Evolutionary conservation across 1,140 invertebrate genomes (phyloP).

Genomic region (Diorhabda elongata): DNA sequence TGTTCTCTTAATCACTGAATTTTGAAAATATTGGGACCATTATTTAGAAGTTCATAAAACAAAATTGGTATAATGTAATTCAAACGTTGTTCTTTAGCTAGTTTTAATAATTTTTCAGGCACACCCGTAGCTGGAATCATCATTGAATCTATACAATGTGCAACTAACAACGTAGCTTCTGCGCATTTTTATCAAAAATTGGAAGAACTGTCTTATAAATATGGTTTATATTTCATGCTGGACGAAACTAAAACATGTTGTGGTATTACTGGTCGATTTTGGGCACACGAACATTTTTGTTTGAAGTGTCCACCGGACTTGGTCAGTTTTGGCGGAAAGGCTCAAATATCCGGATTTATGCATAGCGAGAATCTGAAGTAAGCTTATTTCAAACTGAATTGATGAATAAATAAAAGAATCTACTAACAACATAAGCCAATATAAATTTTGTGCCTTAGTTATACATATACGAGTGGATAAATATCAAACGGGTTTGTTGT

Average conservation of each 20-base stretch:
- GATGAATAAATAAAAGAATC: too few relatives aligned
- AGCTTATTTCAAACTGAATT: constrained; percentile 5
- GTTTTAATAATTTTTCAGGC: neutral
- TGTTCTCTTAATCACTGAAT: too few relatives aligned
- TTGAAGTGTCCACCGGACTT: constrained; percentile 82
- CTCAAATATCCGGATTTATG: constrained; percentile 93
- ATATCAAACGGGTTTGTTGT: too few relatives aligned
- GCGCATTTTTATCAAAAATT: constrained; percentile 82
- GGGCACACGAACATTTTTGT: constrained; percentile 94
- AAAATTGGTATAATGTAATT: neutral
- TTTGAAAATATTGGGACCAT: too few relatives aligned
- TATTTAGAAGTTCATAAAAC: too few relatives aligned
- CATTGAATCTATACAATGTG: constrained; percentile 96
- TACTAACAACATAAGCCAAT: too few relatives aligned
- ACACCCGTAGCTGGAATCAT: constrained; percentile 89
- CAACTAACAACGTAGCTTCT: constrained; percentile 92
- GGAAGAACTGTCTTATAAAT: constrained; percentile 72
- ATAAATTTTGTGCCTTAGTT: too few relatives aligned
- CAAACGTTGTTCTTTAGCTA: neutral
- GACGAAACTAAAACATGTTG: constrained; percentile 98
- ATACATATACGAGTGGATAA: too few relatives aligned
- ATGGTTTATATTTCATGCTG: constrained; percentile 67
- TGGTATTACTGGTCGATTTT: constrained; percentile 93
- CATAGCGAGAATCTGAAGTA: constrained; percentile 70
- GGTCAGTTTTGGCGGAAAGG: constrained; percentile 97